phyloP scores from a whole-genome alignment of 53 echinoderm and acorn worm genomes.

The Apostichopus leukothele region DNA sequence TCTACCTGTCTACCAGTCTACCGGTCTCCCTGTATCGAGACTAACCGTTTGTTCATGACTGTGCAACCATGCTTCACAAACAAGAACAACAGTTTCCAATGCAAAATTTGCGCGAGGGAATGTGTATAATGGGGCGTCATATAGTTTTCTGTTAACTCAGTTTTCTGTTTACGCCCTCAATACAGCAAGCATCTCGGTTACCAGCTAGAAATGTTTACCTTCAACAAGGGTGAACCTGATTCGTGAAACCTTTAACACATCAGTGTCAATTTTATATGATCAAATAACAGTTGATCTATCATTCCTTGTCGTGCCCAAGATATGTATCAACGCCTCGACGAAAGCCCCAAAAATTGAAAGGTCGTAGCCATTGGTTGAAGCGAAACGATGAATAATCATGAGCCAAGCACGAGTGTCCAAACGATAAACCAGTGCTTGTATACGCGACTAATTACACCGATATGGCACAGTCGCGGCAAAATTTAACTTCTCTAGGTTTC shows the following conservation, averaged over 20 bases:
- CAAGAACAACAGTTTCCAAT: too few relatives aligned
- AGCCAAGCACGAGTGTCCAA: neutral
- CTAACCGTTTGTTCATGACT: too few relatives aligned
- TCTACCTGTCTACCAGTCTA: too few relatives aligned
- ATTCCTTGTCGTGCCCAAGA: neutral
- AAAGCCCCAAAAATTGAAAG: neutral
- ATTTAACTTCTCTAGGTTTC: neutral
- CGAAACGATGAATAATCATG: neutral
- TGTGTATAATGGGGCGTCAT: too few relatives aligned
- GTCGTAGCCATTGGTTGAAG: neutral
- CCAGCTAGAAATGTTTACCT: neutral
- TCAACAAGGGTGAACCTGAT: neutral
- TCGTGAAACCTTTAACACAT: neutral
- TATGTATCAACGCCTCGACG: neutral
- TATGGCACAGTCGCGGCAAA: slow-evolving; percentile 1
- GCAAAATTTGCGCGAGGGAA: too few relatives aligned
- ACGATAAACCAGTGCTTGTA: neutral
- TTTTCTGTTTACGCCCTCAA: neutral
- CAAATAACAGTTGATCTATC: slow-evolving; percentile 3
- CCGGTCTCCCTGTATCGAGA: too few relatives aligned
- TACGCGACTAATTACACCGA: neutral
- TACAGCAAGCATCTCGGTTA: neutral
- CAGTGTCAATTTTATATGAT: neutral
- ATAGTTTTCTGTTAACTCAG: too few relatives aligned
- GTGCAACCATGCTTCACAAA: too few relatives aligned